Base-by-base conservation (phyloP, 1,140 invertebrate species). In the Tachypleus tridentatus region DNA sequence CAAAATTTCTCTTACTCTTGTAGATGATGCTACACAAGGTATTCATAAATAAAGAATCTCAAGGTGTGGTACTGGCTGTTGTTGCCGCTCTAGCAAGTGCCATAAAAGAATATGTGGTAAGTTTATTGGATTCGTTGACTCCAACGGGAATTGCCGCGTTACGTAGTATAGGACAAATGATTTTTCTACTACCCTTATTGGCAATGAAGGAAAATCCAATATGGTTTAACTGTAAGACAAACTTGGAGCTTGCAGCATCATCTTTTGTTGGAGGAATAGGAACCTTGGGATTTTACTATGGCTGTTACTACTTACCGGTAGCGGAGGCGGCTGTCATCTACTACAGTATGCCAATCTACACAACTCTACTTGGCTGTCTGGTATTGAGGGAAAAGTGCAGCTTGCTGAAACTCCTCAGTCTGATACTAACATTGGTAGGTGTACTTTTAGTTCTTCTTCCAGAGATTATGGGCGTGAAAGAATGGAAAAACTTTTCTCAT, bases 321-420 rank as follows among this genome's bases (percentile, higher is more conserved):
- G 60, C 64, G 4, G 64, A 65, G 29, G 64, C 64, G 4, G 61
- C 64, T 10, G 50, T 65, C 1, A 51, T 65, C 47, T 65, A 62
- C 57, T 65, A 65, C 54, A 62, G 60, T 7, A 65, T 61, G 5
- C 64, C 64, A 10, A 53, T 65, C 3, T 65, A 62, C 7, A 62
- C 64, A 9, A 52, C 62, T 3, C 51, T 65, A 4, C 51, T 65
- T 8, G 64, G 64, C 49, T 57, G 49, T 10, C 4, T 62, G 10
- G 61, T 65, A 50, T 51, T 65, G 50, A 62, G 62, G 4, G 64
- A 65, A 49, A 51, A 11, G 8, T 65, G 64, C 50, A 57, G 64
- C 4, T 3, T 54, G 3, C 11, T 10, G 4, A 51, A 62, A n/a
- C 10, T 57, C 0, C 4, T 62, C 3, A 62, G 60, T 8, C 11